Percentiles rank a stretch among this genome's conserved stretches.
Evolutionary conservation across 2,113 vertebrate genomes (phyloP).

Genomic region (Emydocephalus ijimae): DNA sequence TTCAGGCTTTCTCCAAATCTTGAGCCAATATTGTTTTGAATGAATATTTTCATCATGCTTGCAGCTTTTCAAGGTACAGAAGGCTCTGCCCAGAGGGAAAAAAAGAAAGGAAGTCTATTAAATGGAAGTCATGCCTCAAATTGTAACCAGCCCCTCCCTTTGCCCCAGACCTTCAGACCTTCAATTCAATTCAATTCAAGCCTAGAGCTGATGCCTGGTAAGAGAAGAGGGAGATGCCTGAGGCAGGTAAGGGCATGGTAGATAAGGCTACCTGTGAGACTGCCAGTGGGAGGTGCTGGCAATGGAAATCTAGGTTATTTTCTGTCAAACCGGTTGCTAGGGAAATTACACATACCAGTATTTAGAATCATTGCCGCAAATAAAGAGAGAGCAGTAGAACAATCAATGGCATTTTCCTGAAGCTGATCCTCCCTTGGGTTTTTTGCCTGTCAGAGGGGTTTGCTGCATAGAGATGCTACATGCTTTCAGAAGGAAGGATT

Average conservation of each 20-base stretch:
- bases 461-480: not conserved
- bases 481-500: conserved; percentile 43
- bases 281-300: conserved; percentile 3
- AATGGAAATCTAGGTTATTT: not conserved
- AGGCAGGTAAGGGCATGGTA: not conserved
- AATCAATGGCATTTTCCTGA: conserved; percentile 30
- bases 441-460: conserved; percentile 33
- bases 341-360: conserved; percentile 34
- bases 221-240: not conserved
- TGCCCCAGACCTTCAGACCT: not conserved
- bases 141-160: not conserved
- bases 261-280: not conserved
- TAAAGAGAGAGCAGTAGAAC: conserved; percentile 22
- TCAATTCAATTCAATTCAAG: not conserved
- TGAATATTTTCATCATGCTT: not conserved
- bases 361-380: conserved; percentile 21
- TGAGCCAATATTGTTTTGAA: not conserved
- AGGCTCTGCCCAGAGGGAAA: not conserved
- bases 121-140: not conserved
- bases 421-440: conserved; percentile 45
- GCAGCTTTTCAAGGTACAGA: not conserved
- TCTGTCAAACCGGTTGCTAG: conserved; percentile 14
- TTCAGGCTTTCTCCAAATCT: not conserved
- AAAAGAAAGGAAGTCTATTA: not conserved
- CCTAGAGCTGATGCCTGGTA: not conserved